Conservation (phyloP, 2,888 invertebrate genomes). For the Drosophila tripunctata region DNA sequence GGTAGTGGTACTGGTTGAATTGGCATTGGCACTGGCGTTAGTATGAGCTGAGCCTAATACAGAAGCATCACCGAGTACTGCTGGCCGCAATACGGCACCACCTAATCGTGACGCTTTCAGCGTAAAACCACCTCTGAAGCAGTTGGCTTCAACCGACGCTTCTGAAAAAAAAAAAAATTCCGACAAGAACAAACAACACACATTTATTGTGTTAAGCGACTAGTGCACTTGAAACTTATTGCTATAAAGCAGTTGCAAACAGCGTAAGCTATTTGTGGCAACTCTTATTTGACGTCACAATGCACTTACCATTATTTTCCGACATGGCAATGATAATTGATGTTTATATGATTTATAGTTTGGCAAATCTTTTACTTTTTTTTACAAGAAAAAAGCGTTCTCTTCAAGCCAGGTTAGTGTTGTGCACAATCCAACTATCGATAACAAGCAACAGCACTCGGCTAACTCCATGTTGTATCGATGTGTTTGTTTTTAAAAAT, state of each 20-base stretch:
- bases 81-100: conserved; percentile 81
- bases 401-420: conserved; percentile 46
- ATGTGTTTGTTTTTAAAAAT: conserved; percentile 8
- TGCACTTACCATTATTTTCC: conserved; percentile 83
- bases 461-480: background rate
- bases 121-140: conserved; percentile 77
- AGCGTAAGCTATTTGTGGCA: background rate
- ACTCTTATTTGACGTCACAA: background rate
- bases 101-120: conserved; percentile 80
- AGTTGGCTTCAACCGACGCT: conserved; percentile 83
- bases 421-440: conserved; percentile 31
- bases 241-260: no score
- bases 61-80: conserved; percentile 79
- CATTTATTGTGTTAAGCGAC: conserved; percentile 15
- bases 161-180: conserved; percentile 62
- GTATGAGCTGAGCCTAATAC: conserved; percentile 62
- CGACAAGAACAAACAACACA: conserved; percentile 35
- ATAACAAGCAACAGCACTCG: background rate
- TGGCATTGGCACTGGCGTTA: conserved; percentile 21
- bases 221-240: conserved; percentile 2
- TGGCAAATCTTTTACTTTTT: conserved; percentile 42
- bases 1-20: conserved; percentile 21
- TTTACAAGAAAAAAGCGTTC: conserved; percentile 64
- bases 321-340: conserved; percentile 71
- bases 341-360: conserved; percentile 46